These are phyloP conservation scores for Catostomus latipinnis DNA, from an alignment of 2,797 vertebrate genomes.

Conservation along the genomic window DNA sequence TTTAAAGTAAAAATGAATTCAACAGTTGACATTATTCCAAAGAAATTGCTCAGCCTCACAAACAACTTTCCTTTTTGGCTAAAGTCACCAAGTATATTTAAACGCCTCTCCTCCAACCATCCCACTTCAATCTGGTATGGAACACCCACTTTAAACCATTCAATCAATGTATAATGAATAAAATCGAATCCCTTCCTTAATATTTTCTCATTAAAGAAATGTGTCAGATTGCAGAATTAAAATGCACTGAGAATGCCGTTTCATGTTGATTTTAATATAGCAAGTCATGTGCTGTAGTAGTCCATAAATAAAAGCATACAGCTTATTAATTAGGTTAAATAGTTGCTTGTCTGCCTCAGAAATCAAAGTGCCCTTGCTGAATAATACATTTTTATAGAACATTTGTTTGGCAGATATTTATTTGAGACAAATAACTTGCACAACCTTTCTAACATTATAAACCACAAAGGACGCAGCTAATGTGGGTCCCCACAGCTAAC, in stretches of 20 bases:
- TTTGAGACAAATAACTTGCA: constrained; percentile 64
- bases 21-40: background rate
- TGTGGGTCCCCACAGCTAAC: background rate
- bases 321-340: constrained; percentile 69
- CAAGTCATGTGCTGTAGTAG: too few relatives aligned
- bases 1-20: constrained; percentile 3
- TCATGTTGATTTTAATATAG: too few relatives aligned
- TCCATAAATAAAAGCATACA: constrained; percentile 25
- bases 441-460: constrained; percentile 49
- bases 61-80: too few relatives aligned
- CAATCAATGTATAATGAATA: too few relatives aligned
- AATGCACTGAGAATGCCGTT: too few relatives aligned
- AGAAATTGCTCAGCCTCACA: background rate
- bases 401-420: constrained; percentile 67
- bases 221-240: too few relatives aligned
- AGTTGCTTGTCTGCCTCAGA: constrained; percentile 62
- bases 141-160: too few relatives aligned
- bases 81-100: too few relatives aligned
- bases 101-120: too few relatives aligned
- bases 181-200: too few relatives aligned
- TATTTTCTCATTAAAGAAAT: too few relatives aligned
- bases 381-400: constrained; percentile 69
- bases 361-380: constrained; percentile 59
- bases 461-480: constrained; percentile 3
- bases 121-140: too few relatives aligned